Conservation (phyloP, 2,797 vertebrate species). For the Salarias fasciatus region DNA sequence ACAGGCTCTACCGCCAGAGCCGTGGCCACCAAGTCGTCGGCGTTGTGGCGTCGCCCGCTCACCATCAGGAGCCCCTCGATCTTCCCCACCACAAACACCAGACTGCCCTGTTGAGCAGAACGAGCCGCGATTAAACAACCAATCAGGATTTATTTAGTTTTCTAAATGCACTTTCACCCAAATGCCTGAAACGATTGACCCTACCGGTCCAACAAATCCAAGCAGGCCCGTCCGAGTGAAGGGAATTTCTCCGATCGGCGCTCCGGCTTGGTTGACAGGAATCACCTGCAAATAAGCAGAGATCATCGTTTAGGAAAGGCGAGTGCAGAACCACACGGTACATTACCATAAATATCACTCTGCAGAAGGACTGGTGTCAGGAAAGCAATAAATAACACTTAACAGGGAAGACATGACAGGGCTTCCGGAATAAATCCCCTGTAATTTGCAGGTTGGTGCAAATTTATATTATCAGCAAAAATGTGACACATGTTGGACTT, state of each 20-base stretch:
- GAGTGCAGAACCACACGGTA: no score
- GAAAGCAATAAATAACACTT: no score
- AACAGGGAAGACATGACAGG: no score
- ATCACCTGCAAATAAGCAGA: conserved; percentile 85
- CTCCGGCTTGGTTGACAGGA: conserved; percentile 90
- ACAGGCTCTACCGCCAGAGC: conserved; percentile 95
- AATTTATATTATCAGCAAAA: no score
- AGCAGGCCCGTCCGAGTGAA: conserved; percentile 93
- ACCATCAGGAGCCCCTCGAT: conserved; percentile 93
- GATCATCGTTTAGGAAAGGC: neutral
- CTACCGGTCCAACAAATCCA: conserved; percentile 97
- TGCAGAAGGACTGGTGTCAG: no score
- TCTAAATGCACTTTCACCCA: no score
- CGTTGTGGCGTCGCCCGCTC: conserved; percentile 93
- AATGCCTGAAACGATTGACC: conserved; percentile 39
- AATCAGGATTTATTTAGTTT: no score
- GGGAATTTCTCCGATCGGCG: conserved; percentile 92
- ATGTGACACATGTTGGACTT: no score
- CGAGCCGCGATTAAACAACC: no score
- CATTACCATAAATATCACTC: no score
- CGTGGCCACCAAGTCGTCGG: conserved; percentile 96
- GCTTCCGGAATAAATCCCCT: no score
- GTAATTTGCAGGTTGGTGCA: no score
- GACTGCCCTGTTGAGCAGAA: conserved; percentile 86
- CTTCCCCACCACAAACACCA: conserved; percentile 97